Evolutionary conservation across 2,113 vertebrate genomes (phyloP).

Genomic region (Jaculus jaculus): DNA sequence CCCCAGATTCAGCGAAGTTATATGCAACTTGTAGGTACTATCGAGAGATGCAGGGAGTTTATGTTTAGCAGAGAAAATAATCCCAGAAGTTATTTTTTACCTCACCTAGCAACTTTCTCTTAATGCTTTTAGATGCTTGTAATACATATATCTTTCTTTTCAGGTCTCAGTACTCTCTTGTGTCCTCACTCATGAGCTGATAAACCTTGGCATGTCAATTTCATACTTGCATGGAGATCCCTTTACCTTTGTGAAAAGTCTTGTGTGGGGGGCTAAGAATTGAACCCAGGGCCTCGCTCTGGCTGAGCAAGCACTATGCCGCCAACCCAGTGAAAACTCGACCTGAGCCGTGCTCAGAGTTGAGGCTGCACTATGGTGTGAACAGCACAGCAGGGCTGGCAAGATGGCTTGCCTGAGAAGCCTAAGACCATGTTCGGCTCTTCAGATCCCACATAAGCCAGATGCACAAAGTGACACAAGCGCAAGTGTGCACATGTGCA

Average conservation of each 20-base stretch:
- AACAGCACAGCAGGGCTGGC: not conserved
- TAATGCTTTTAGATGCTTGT: not conserved
- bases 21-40: not conserved
- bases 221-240: not conserved
- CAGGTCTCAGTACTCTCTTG: not conserved
- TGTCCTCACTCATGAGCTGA: not conserved
- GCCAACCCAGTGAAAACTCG: not conserved
- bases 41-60: not conserved
- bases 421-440: no score
- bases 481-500: no score
- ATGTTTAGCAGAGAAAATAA: slow-evolving; percentile 4
- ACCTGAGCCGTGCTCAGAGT: not conserved
- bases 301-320: not conserved
- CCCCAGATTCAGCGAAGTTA: not conserved
- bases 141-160: not conserved
- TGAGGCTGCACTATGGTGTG: not conserved
- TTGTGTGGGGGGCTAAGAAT: not conserved
- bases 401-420: not conserved
- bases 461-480: no score
- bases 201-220: not conserved
- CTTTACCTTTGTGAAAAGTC: not conserved
- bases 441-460: no score
- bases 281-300: no score
- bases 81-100: not conserved
- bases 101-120: not conserved